Conservation (phyloP, 2,797 vertebrate genomes). For the Euthynnus affinis region DNA sequence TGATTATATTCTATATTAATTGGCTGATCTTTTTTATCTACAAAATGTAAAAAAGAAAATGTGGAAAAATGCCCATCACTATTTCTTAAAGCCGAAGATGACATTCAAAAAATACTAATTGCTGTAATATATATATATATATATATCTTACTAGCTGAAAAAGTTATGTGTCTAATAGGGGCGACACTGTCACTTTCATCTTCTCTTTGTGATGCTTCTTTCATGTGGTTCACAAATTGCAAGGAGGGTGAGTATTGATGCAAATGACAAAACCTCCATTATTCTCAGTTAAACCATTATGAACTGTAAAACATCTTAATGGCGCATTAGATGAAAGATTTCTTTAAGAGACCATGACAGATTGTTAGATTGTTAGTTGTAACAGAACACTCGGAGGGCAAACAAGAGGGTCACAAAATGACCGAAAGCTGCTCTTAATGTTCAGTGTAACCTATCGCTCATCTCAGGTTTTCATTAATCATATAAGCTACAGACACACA, state of each 20-base stretch:
- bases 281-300: not conserved
- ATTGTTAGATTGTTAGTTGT: not conserved
- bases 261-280: not conserved
- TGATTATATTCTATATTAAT: too few species aligned
- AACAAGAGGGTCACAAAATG: not conserved
- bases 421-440: not conserved
- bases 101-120: too few species aligned
- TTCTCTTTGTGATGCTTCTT: not conserved
- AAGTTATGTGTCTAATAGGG: too few species aligned
- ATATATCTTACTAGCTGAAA: too few species aligned
- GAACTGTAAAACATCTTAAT: not conserved
- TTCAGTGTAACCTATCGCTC: not conserved
- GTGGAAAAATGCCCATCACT: too few species aligned
- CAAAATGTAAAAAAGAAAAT: too few species aligned
- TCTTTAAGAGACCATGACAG: not conserved
- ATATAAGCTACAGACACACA: not conserved
- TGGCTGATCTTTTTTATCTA: too few species aligned
- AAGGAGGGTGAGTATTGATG: too few species aligned
- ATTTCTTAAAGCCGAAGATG: too few species aligned
- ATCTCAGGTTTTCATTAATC: not conserved
- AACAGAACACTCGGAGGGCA: not conserved
- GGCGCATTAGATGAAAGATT: constrained; percentile 19
- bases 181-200: constrained; percentile 22
- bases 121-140: too few species aligned
- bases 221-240: not conserved